These are phyloP conservation scores for Octomys mimax DNA, from an alignment of 2,797 vertebrate genomes.

Conservation along the genomic window DNA sequence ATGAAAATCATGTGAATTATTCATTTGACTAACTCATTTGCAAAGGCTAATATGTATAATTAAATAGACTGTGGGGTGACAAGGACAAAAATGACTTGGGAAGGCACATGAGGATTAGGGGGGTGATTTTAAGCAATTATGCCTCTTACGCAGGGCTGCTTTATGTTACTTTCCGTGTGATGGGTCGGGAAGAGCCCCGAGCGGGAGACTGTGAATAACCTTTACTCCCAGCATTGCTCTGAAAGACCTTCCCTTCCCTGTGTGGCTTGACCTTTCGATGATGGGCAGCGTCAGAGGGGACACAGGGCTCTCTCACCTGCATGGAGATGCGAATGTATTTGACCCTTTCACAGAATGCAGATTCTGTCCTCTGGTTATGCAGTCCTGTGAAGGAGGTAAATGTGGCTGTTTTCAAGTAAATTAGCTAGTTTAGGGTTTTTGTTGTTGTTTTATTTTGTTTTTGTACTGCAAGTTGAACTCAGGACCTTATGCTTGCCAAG, in stretches of 20 bases:
- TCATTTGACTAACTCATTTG: conserved; percentile 33
- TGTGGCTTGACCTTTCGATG: background rate
- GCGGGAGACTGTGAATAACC: background rate
- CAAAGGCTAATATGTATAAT: conserved; percentile 44
- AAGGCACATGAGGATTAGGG: background rate
- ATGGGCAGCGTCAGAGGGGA: rapidly evolving
- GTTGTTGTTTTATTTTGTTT: too few species aligned
- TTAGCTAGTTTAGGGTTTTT: conserved; percentile 1
- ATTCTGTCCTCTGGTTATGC: background rate
- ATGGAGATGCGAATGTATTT: conserved; percentile 12
- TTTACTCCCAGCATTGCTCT: conserved; percentile 21
- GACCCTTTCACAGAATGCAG: background rate
- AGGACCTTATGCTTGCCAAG: too few species aligned
- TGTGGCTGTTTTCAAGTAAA: background rate
- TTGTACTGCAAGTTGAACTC: too few species aligned
- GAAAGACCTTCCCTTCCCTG: background rate
- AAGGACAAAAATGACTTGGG: conserved; percentile 7
- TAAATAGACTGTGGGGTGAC: background rate
- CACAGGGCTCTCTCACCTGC: background rate
- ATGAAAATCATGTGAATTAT: conserved; percentile 21
- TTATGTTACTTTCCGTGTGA: background rate
- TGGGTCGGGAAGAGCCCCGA: background rate
- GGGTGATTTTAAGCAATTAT: conserved; percentile 8
- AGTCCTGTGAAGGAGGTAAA: background rate
- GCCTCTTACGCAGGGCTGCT: background rate